Evolutionary conservation across 2,113 vertebrate species (phyloP).

Genomic region (Amblyornis subalaris): DNA sequence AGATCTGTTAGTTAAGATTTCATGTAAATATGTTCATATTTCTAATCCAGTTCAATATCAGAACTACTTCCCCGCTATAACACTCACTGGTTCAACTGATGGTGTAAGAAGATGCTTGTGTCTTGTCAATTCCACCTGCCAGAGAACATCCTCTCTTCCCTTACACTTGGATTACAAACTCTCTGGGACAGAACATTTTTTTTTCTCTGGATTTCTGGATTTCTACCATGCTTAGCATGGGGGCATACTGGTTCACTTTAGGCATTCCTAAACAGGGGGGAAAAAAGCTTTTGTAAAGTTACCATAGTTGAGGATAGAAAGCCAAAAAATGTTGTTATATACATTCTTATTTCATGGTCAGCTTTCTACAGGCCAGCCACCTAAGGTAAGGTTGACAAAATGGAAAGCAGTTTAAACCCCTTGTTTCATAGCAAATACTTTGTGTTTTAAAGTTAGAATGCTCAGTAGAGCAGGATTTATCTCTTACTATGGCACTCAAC

Average conservation of each 20-base stretch:
- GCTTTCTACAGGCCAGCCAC: not conserved
- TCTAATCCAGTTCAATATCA: not conserved
- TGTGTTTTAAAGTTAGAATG: not conserved
- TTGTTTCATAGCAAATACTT: not conserved
- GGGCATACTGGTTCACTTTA: not conserved
- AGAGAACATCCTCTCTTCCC: not conserved
- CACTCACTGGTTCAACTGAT: not conserved
- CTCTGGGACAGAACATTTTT: not conserved
- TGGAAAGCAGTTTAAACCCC: not conserved
- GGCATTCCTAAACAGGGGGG: not conserved
- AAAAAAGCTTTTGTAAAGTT: not conserved
- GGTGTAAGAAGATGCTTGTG: not conserved
- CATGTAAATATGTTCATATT: not conserved
- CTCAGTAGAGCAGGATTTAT: not conserved
- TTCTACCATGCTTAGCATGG: not conserved
- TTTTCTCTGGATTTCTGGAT: not conserved
- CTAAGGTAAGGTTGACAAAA: not conserved
- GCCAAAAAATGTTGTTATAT: not conserved
- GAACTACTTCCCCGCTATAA: not conserved
- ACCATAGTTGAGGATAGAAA: not conserved
- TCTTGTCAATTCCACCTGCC: not conserved
- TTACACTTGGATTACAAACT: not conserved
- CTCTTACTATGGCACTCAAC: not conserved
- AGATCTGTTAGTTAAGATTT: not conserved
- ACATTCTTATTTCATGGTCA: not conserved